A percentile compares a stretch with the other conserved stretches of the same genome.
Conservation (phyloP, 30 jellyfish, hydroid and myxozoan genomes). For the Hydra vulgaris region DNA sequence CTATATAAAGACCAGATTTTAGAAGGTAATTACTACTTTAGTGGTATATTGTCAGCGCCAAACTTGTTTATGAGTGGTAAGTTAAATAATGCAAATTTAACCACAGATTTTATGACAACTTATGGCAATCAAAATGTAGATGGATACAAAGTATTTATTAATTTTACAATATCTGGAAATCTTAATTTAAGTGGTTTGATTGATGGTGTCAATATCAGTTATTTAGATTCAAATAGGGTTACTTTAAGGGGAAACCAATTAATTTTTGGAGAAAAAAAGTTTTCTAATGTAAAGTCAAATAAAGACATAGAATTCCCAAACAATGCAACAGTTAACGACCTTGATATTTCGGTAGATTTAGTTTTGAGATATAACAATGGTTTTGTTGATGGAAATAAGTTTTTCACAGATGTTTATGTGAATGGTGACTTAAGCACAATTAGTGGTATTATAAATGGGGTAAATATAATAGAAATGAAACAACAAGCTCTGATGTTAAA, state of each 20-base stretch:
- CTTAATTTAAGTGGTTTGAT: slow-evolving; percentile 40
- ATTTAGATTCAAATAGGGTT: slow-evolving; percentile 46
- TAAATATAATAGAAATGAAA: slow-evolving; percentile 28
- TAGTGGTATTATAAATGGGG: slow-evolving; percentile 47
- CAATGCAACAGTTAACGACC: slow-evolving; percentile 53
- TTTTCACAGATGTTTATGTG: slow-evolving; percentile 33
- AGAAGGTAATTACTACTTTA: slow-evolving; percentile 36
- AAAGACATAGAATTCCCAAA: slow-evolving; percentile 23
- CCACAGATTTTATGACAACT: slow-evolving; percentile 35
- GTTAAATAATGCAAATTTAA: slow-evolving; percentile 27
- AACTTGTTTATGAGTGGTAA: slow-evolving; percentile 34
- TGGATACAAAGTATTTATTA: slow-evolving; percentile 25
- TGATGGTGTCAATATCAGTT: slow-evolving; percentile 74
- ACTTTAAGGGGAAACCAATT: slow-evolving; percentile 52
- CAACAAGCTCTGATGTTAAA: slow-evolving; percentile 15
- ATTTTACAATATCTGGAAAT: slow-evolving; percentile 24
- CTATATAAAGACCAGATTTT: slow-evolving; percentile 38
- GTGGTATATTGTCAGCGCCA: slow-evolving; percentile 6
- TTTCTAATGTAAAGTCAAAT: slow-evolving; percentile 23
- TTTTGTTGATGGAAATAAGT: slow-evolving; percentile 42
- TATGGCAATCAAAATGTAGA: slow-evolving; percentile 39
- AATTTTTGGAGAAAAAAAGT: slow-evolving; percentile 30
- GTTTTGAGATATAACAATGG: slow-evolving; percentile 23
- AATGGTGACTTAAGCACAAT: slow-evolving; percentile 30
- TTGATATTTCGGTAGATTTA: slow-evolving; percentile 48